Evolutionary conservation across 2,797 vertebrate species (phyloP).

Genomic region (Tangara arthus): DNA sequence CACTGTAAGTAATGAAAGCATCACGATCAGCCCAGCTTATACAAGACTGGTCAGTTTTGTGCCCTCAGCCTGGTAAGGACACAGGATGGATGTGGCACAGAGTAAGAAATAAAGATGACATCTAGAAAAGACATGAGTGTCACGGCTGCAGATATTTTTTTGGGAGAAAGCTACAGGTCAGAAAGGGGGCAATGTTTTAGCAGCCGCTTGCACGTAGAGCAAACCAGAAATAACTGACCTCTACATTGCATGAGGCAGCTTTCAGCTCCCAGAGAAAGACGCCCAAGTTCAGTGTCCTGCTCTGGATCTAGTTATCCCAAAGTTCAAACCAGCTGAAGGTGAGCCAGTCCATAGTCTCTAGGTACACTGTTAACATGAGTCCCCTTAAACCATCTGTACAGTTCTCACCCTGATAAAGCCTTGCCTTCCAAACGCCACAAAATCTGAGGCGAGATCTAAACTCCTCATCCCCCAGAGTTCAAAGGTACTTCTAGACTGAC

Average conservation of each 20-base stretch:
- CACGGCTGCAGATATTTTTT: neutral
- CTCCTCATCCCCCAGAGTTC: conserved; percentile 8
- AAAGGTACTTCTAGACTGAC: conserved; percentile 7
- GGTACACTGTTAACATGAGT: neutral
- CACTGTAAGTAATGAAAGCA: neutral
- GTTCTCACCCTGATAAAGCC: neutral
- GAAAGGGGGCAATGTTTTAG: neutral
- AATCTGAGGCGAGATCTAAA: conserved; percentile 12
- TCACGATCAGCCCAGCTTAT: neutral
- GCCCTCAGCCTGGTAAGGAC: neutral
- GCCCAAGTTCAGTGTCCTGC: neutral
- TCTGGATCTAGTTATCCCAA: neutral
- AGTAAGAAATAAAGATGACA: neutral
- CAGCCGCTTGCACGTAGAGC: neutral
- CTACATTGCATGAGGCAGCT: no score
- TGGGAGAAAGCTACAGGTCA: neutral
- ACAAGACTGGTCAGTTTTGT: neutral
- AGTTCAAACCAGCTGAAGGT: neutral
- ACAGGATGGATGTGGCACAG: neutral
- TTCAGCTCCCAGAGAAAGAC: neutral
- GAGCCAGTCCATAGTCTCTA: neutral
- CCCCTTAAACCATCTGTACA: neutral
- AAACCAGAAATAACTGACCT: neutral
- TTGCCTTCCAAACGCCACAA: neutral
- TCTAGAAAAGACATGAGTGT: neutral